phyloP scores from a whole-genome alignment of 2,888 invertebrate species.

The Parascotia fuliginaria region DNA sequence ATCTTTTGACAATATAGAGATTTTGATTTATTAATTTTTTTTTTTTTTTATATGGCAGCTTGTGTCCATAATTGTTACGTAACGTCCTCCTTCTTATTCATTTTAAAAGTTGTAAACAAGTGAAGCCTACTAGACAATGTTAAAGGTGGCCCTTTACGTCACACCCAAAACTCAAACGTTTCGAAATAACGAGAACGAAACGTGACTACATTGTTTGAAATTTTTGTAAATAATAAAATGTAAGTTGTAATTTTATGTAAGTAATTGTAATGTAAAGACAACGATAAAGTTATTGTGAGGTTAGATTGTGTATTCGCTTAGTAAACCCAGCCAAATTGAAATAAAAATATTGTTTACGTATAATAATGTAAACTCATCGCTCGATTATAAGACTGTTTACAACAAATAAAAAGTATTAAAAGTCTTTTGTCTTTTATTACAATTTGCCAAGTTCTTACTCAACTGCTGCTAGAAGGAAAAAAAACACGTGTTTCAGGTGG shows the following conservation, averaged over 20 bases:
- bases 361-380: slow-evolving; percentile 71
- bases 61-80: too few species aligned
- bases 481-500: too few species aligned
- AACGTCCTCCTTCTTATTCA: too few species aligned
- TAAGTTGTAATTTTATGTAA: slow-evolving; percentile 57
- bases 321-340: slow-evolving; percentile 76
- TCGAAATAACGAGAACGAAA: slow-evolving; percentile 44
- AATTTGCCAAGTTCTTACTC: not conserved
- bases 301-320: slow-evolving; percentile 78
- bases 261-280: slow-evolving; percentile 61
- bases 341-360: slow-evolving; percentile 65
- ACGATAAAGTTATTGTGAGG: slow-evolving; percentile 62
- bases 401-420: slow-evolving; percentile 72
- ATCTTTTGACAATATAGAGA: too few species aligned
- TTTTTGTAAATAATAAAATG: slow-evolving; percentile 72
- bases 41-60: too few species aligned
- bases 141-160: too few species aligned
- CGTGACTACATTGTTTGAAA: slow-evolving; percentile 75
- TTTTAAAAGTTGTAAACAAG: too few species aligned
- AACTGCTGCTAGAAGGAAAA: too few species aligned
- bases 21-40: too few species aligned
- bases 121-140: too few species aligned
- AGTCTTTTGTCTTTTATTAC: not conserved
- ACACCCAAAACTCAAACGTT: slow-evolving; percentile 47
- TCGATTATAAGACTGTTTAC: slow-evolving; percentile 85